A percentile compares a stretch with the other conserved stretches of the same genome.
These are phyloP conservation scores for Atrina japonica DNA, from an alignment of 2,888 invertebrate species.

Conservation along the genomic window DNA sequence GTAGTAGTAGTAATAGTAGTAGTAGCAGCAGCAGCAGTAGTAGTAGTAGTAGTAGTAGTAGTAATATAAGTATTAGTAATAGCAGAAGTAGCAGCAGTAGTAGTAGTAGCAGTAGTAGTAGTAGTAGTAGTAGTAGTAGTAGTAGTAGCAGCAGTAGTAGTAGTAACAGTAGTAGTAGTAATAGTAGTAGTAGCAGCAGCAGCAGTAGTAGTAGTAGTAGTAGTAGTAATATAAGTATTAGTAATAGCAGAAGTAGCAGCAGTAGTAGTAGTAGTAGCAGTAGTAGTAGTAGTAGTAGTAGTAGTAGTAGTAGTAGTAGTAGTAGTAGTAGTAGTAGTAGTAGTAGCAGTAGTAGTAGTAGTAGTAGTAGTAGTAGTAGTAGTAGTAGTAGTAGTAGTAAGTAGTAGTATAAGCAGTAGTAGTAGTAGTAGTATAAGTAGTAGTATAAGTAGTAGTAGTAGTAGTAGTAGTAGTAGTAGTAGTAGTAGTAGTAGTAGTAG, in stretches of 20 bases:
- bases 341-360: conserved; percentile 25
- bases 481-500: conserved; percentile 18
- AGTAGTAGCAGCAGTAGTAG: conserved; percentile 31
- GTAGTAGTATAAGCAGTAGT: too few species aligned
- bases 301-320: conserved; percentile 42
- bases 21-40: conserved; percentile 26
- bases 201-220: conserved; percentile 13
- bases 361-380: too few species aligned
- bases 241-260: too few species aligned
- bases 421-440: too few species aligned
- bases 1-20: conserved; percentile 25
- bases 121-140: conserved; percentile 19
- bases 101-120: conserved; percentile 18
- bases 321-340: conserved; percentile 36
- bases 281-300: conserved; percentile 37
- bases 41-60: too few species aligned
- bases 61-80: too few species aligned
- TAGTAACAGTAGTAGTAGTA: conserved; percentile 24
- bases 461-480: too few species aligned
- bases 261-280: conserved; percentile 36
- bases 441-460: too few species aligned
- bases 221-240: too few species aligned
- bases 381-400: too few species aligned
- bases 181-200: conserved; percentile 31
- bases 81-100: too few species aligned